Conservation (phyloP, 92 coral and sea anemone species). For the Porites divaricata region DNA sequence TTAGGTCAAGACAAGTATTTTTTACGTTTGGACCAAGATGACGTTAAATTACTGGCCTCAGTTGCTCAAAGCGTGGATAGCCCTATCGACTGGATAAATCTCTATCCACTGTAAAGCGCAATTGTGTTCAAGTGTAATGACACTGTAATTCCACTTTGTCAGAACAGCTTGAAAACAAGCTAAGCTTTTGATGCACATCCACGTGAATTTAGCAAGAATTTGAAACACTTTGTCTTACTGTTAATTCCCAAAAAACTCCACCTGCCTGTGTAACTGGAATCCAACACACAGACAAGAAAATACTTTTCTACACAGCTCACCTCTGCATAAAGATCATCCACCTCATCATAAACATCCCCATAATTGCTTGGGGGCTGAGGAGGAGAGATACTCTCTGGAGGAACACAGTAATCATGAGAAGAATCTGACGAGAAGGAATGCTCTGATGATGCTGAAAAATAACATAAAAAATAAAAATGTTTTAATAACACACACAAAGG, state of each 20-base stretch:
- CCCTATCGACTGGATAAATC: too few relatives aligned
- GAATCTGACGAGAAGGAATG: slow-evolving; percentile 50
- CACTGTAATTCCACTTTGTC: too few relatives aligned
- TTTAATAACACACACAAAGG: background rate
- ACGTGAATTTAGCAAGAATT: too few relatives aligned
- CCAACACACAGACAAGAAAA: background rate
- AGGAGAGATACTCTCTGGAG: slow-evolving; percentile 43
- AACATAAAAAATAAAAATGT: too few relatives aligned
- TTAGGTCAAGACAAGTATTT: too few relatives aligned
- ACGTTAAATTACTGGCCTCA: too few relatives aligned
- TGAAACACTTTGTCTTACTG: background rate
- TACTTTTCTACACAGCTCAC: background rate
- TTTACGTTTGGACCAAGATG: too few relatives aligned
- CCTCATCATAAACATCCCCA: background rate
- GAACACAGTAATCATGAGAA: slow-evolving; percentile 42
- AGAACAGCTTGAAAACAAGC: too few relatives aligned
- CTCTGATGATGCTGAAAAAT: slow-evolving; percentile 37
- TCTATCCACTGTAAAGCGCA: too few relatives aligned
- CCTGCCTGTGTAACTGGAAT: background rate
- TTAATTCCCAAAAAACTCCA: background rate
- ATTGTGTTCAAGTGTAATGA: too few relatives aligned
- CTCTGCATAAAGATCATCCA: slow-evolving; percentile 33
- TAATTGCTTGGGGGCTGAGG: slow-evolving; percentile 26
- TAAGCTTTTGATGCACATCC: too few relatives aligned
- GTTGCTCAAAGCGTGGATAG: too few relatives aligned